Evolutionary conservation across 2,888 invertebrate genomes (phyloP).

Genomic region (Anticlea derivata): DNA sequence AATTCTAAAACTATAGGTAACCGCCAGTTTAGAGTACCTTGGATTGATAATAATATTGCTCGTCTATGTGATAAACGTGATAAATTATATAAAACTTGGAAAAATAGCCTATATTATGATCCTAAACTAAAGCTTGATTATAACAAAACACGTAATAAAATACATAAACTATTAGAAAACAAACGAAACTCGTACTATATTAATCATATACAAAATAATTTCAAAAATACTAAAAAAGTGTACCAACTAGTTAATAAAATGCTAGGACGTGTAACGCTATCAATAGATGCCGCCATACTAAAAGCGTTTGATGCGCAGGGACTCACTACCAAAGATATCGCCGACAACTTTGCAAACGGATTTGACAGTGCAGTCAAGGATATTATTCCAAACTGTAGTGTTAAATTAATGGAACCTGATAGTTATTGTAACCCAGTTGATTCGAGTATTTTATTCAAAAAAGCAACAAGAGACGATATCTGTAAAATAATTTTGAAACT

Average conservation of each 20-base stretch:
- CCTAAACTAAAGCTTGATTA: conserved; percentile 5
- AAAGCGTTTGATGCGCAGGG: conserved; percentile 15
- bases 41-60: conserved; percentile 2
- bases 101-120: conserved; percentile 4
- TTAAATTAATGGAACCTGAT: background rate
- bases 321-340: background rate
- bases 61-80: conserved; percentile 6
- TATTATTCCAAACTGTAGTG: conserved; percentile 3
- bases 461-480: background rate
- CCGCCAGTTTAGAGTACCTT: background rate
- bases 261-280: conserved; percentile 3
- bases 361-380: conserved; percentile 9
- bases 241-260: conserved; percentile 10
- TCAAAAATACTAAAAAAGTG: conserved; percentile 8
- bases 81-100: background rate
- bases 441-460: conserved; percentile 2
- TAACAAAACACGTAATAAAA: conserved; percentile 9
- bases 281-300: conserved; percentile 7
- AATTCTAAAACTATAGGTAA: background rate
- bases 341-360: conserved; percentile 4
- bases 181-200: conserved; percentile 7
- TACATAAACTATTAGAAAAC: conserved; percentile 5
- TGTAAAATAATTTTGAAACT: conserved; percentile 23
- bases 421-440: background rate
- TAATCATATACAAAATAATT: too few relatives aligned